Percentiles rank a stretch among this genome's conserved stretches.
phyloP scores from a whole-genome alignment of 2,797 vertebrate species.

The Numenius phaeopus region DNA sequence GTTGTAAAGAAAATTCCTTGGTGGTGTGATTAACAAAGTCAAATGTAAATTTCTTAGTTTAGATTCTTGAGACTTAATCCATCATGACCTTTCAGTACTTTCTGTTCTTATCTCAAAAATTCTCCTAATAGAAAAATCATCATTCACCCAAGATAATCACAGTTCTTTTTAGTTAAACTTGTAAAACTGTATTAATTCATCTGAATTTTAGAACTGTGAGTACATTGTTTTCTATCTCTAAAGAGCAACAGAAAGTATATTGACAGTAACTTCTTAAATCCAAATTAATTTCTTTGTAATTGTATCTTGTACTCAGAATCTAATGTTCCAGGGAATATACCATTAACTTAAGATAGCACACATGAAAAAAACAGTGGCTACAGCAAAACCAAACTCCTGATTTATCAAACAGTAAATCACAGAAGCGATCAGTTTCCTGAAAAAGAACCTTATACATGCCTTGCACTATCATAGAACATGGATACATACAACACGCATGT shows the following conservation, averaged over 20 bases:
- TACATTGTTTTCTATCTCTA: not conserved
- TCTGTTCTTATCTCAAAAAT: conserved; percentile 30
- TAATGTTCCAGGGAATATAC: not conserved
- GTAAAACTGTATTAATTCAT: not conserved
- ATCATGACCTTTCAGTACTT: not conserved
- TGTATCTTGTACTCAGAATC: not conserved
- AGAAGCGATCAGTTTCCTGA: not conserved
- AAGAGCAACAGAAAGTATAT: not conserved
- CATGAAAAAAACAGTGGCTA: not conserved
- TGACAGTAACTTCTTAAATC: not conserved
- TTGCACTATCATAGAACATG: not conserved
- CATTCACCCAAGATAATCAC: not conserved
- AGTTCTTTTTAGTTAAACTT: not conserved
- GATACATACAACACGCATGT: rapidly evolving
- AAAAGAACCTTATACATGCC: not conserved
- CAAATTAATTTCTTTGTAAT: not conserved
- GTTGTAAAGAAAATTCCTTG: conserved; percentile 7
- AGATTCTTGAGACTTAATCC: conserved; percentile 34
- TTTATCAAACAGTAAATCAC: not conserved
- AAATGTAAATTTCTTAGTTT: conserved; percentile 27
- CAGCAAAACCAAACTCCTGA: not conserved
- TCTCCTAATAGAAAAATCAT: not conserved
- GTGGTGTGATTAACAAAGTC: not conserved
- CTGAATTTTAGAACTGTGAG: not conserved
- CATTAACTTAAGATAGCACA: not conserved